Base-by-base conservation (phyloP, 2,888 invertebrate genomes). In the Scaptomyza caliginosa region DNA sequence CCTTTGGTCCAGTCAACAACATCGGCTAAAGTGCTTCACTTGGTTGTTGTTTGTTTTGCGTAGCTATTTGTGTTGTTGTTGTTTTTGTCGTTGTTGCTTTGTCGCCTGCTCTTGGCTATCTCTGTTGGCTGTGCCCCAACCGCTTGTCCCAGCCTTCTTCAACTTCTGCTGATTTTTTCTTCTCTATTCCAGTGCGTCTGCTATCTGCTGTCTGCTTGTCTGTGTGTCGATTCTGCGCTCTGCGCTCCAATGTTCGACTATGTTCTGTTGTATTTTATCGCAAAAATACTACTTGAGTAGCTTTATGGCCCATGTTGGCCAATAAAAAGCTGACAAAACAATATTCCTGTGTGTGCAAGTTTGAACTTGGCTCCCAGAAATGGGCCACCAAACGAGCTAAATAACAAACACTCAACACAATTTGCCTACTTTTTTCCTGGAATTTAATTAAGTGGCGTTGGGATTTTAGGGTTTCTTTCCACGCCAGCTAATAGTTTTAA, bases 261-360 rank as follows among this genome's bases (percentile, higher is more conserved):
- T 82, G 83, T 62, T 69, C 78, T 63, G 86, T 87, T 80, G 83
- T 88, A 89, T 87, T 89, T 87, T 87, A 87, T 87, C 89, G 86
- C 88, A 85, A 89, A 88, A 87, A 87, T 87, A 87, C 86, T 87
- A 87, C 86, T 89, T 82, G 86, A 87, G 86, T 87, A 87, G 86
- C 86, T 83, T 81, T 85, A 80, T 85, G 83, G 80, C 77, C 74
- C 82, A 89, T 87, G 86, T 89, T 69, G 74, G 77, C 77, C 89
- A 87, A 89, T 89, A 87, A 87, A 88, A 87, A 88, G 75, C 89
- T 87, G 86, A 87, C 86, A 87, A 87, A 87, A 87, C 89, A 87
- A 89, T 87, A 87, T 89, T 81, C 76, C 60, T 74, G 60, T 65
- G 56, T 66, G 72, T 58, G 72, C 87, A 80, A 83, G 75, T 83